phyloP scores from a whole-genome alignment of 2,888 invertebrate genomes.

The Eulithis testata region DNA sequence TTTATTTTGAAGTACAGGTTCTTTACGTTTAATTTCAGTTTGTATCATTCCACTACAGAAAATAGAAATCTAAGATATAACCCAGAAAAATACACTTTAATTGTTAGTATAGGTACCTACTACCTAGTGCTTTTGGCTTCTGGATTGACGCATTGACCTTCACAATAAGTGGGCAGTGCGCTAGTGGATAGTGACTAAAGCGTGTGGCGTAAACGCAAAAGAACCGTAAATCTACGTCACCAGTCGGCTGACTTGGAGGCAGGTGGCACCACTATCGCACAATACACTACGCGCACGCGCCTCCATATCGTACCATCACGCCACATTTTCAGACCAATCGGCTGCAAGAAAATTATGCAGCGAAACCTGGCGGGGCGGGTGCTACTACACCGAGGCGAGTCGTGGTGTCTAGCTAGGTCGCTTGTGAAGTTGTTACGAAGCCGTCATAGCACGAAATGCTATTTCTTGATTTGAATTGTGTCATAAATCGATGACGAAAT shows the following conservation, averaged over 20 bases:
- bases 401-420: slow-evolving; percentile 15
- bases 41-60: no score
- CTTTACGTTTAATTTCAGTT: no score
- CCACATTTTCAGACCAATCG: slow-evolving; percentile 73
- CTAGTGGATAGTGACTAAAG: slow-evolving; percentile 4
- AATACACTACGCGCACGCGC: slow-evolving; percentile 46
- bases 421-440: slow-evolving; percentile 33
- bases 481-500: slow-evolving; percentile 51
- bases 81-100: no score
- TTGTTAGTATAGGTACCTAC: no score
- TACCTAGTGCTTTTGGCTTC: slow-evolving; percentile 10
- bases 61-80: no score
- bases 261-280: slow-evolving; percentile 69
- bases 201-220: slow-evolving; percentile 50
- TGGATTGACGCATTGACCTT: slow-evolving; percentile 59
- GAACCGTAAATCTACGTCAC: slow-evolving; percentile 58
- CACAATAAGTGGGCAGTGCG: slow-evolving; percentile 50
- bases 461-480: slow-evolving; percentile 49
- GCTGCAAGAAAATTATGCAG: slow-evolving; percentile 57
- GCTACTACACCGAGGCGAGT: slow-evolving; percentile 15
- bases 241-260: slow-evolving; percentile 42
- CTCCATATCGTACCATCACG: slow-evolving; percentile 66
- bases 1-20: no score
- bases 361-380: slow-evolving; percentile 46
- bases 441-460: slow-evolving; percentile 17